A percentile compares a stretch with the other conserved stretches of the same genome.
Conservation (phyloP, 2,888 invertebrate species). For the Ormyrus pomaceus region DNA sequence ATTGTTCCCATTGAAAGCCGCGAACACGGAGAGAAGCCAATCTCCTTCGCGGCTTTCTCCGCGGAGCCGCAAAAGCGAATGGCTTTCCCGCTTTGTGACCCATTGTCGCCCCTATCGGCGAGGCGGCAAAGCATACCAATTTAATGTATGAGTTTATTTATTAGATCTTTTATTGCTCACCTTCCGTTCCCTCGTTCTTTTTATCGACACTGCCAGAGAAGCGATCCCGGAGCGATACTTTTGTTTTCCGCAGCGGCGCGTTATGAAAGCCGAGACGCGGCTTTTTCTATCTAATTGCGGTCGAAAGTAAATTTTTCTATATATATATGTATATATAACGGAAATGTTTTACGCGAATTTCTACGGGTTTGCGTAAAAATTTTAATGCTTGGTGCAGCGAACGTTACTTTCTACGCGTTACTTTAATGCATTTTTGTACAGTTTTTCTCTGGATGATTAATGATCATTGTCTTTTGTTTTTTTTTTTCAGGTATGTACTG, state of each 20-base stretch:
- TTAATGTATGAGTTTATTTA: constrained; percentile 12
- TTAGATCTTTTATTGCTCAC: constrained; percentile 7
- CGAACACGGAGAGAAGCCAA: neutral
- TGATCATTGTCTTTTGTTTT: too few relatives aligned
- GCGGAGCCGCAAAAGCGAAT: constrained; percentile 3
- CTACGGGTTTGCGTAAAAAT: too few relatives aligned
- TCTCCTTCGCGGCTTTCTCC: constrained; percentile 2
- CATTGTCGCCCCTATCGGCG: constrained; percentile 8
- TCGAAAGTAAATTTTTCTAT: constrained; percentile 23
- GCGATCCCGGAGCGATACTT: constrained; percentile 27
- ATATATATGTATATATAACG: too few relatives aligned
- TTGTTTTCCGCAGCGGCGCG: neutral
- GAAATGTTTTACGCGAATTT: too few relatives aligned
- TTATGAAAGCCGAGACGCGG: constrained; percentile 14
- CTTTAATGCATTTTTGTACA: too few relatives aligned
- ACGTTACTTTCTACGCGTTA: too few relatives aligned
- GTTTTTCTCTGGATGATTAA: too few relatives aligned
- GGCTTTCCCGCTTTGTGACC: constrained; percentile 23
- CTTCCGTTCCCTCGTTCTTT: neutral
- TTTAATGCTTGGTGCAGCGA: too few relatives aligned
- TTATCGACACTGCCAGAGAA: constrained; percentile 3
- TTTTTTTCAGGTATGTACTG: too few relatives aligned
- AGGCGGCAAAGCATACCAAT: constrained; percentile 27
- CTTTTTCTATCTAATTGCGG: constrained; percentile 20
- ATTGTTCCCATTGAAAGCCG: too few relatives aligned